Percentiles rank a stretch among this genome's conserved stretches.
These are phyloP conservation scores for Phyllotis vaccarum DNA, from an alignment of 2,797 vertebrate species.

Conservation along the genomic window DNA sequence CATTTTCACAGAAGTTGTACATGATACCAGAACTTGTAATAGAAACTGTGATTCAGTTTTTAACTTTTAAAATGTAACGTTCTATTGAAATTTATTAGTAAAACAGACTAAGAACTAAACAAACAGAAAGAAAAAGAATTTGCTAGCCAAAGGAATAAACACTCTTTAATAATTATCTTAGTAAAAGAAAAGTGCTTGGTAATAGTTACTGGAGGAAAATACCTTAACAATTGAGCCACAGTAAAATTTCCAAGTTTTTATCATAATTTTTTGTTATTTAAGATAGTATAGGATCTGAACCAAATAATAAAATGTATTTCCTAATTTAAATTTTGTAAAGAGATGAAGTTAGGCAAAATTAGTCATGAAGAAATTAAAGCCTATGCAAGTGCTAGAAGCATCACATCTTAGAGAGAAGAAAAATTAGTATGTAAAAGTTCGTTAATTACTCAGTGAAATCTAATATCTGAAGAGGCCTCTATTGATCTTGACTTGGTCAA, in stretches of 20 bases:
- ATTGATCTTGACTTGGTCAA: slow-evolving; percentile 17
- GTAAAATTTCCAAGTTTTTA: slow-evolving; percentile 35
- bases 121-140: slow-evolving; percentile 9
- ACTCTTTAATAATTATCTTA: slow-evolving; percentile 41
- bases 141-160: slow-evolving; percentile 39
- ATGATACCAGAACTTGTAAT: not conserved
- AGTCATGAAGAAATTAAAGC: not conserved
- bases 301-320: slow-evolving; percentile 22
- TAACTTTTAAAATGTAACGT: slow-evolving; percentile 30
- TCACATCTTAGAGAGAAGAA: slow-evolving; percentile 34
- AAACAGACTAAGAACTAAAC: slow-evolving; percentile 7
- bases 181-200: not conserved
- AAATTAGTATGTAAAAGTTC: slow-evolving; percentile 11
- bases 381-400: not conserved
- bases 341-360: slow-evolving; percentile 44
- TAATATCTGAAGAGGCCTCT: not conserved
- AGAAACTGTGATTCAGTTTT: not conserved
- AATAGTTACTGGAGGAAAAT: not conserved
- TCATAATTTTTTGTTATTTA: not conserved
- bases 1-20: slow-evolving; percentile 1
- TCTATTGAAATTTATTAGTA: slow-evolving; percentile 39
- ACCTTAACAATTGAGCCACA: not conserved
- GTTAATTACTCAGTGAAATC: slow-evolving; percentile 52
- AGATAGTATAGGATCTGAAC: not conserved
- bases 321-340: slow-evolving; percentile 43